Base-by-base conservation (phyloP, 2,113 vertebrate species). In the Callorhinus ursinus region DNA sequence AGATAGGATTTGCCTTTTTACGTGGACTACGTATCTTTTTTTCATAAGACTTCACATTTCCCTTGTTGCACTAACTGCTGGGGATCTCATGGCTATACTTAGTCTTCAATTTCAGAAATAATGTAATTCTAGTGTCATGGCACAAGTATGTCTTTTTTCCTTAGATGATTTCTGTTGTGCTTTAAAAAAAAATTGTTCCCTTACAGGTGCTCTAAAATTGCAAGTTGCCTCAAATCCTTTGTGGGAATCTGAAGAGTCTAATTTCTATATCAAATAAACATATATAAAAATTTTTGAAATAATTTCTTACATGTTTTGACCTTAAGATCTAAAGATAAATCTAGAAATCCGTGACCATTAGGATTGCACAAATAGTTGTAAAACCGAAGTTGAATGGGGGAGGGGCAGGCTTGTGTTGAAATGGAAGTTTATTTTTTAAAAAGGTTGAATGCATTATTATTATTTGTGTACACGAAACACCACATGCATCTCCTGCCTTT, bases 181-280 rank as follows among this genome's bases (percentile, higher is more conserved):
- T 39, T 96, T 88, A 81, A 82, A 79, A 65, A 82, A 74, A 74
- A 57, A 63, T 76, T 91, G 63, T 42, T 93, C 12, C 11, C 11
- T 79, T 95, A 36, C 5, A 88, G 53, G 11, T 90, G 26, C 61
- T 93, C 49, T 71, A 67, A 90, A 96, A 93, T 84, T 72, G 9
- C 71, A 88, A 96, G 39, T 84, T 49, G 80, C 33, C 18, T 80
- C 39, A 92, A 57, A 82, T 77, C 4, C 59, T 93, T 81, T 87
- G 22, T 53, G 36, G 33, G 51, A 74, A 79, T 49, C 69, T 33
- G 21, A 86, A 72, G 16, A 4, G 6, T 63, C 16, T 74, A 63
- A 72, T 85, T 90, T 96, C n/a, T 63, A n/a, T n/a, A 71, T 91
- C 95, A 92, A 92, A 59, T 83, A 82, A 94, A 94, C 90, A 93